These are phyloP conservation scores for Sciurus niger DNA, from an alignment of 2,113 vertebrate species.

Conservation along the genomic window DNA sequence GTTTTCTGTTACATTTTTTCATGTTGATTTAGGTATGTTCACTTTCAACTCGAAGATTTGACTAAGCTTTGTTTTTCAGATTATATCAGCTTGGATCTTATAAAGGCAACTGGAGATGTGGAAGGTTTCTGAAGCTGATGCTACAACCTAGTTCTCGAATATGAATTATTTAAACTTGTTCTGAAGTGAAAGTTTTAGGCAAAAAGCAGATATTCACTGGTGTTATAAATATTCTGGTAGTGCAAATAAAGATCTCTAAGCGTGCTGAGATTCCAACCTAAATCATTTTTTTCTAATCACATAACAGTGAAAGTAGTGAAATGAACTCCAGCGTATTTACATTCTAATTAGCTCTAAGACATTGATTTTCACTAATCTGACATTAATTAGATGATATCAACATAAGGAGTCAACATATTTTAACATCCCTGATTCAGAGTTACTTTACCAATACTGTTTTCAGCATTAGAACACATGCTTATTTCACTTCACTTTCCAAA, in stretches of 20 bases:
- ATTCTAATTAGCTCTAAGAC: slow-evolving; percentile 19
- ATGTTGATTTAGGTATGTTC: background rate
- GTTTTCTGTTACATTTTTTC: background rate
- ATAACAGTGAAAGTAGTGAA: background rate
- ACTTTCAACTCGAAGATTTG: background rate
- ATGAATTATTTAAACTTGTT: slow-evolving; percentile 27
- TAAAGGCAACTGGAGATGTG: background rate
- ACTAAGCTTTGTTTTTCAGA: background rate
- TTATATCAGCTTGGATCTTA: background rate
- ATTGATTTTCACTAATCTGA: background rate
- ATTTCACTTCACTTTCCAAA: slow-evolving; percentile 13
- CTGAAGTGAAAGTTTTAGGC: background rate
- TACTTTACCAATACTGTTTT: background rate
- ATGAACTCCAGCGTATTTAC: slow-evolving; percentile 2
- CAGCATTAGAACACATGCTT: background rate
- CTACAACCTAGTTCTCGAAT: background rate
- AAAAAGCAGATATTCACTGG: background rate
- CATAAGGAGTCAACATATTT: background rate
- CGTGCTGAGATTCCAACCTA: background rate
- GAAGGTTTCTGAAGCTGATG: background rate
- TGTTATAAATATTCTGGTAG: background rate
- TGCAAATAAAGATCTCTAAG: slow-evolving; percentile 8
- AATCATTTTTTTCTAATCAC: background rate
- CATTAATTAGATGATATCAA: background rate
- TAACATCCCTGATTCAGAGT: background rate